Conservation (phyloP, 2,113 vertebrate species). For the Menura novaehollandiae region DNA sequence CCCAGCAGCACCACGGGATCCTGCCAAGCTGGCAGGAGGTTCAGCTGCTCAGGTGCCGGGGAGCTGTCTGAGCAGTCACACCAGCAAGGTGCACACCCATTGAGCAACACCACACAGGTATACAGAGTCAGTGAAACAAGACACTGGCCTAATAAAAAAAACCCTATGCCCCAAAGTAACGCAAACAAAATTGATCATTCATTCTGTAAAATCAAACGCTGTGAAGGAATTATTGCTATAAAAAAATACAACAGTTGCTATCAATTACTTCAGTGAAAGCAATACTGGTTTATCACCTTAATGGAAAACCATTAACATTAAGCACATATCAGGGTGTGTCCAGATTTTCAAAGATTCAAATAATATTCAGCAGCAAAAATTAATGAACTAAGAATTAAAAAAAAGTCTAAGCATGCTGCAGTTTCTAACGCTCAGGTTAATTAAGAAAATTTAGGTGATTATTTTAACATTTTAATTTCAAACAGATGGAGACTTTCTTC, state of each 20-base stretch:
- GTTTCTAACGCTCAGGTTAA: not conserved
- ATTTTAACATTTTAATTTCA: not conserved
- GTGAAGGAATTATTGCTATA: not conserved
- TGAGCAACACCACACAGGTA: accelerated
- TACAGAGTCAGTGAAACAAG: accelerated
- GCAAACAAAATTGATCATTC: not conserved
- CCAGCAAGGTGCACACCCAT: accelerated
- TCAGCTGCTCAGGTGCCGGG: not conserved
- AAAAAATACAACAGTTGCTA: not conserved
- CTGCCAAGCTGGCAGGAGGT: not conserved
- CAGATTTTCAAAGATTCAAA: not conserved
- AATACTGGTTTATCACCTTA: not conserved
- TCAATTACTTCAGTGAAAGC: not conserved
- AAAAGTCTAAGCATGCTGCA: not conserved
- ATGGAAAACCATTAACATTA: not conserved
- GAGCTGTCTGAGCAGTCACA: not conserved
- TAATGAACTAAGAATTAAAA: not conserved
- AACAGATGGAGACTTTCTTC: not conserved
- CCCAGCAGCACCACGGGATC: not conserved
- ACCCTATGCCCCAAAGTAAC: not conserved
- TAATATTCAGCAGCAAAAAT: not conserved
- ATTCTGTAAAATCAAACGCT: not conserved
- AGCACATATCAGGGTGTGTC: not conserved
- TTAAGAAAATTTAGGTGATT: not conserved
- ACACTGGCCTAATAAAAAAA: not conserved